Percentiles rank a stretch among this genome's conserved stretches.
Evolutionary conservation across 1,140 invertebrate species (phyloP).

Genomic region (Drosophila prosaltans): DNA sequence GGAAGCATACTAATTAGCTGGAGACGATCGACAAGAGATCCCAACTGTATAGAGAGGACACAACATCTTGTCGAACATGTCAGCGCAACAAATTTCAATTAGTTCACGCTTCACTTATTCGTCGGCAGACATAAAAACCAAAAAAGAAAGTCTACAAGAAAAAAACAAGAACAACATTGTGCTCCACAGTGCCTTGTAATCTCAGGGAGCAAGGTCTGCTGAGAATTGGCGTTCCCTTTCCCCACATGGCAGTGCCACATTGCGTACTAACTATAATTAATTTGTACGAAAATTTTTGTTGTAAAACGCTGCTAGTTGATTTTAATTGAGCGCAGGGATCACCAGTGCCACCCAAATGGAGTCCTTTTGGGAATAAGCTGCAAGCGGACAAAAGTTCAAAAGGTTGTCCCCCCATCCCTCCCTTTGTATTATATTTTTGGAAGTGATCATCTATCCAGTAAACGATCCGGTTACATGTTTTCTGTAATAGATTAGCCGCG

Average conservation of each 20-base stretch:
- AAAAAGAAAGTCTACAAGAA: neutral
- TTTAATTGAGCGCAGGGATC: conserved; percentile 67
- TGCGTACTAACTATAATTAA: conserved; percentile 59
- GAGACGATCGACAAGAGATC: conserved; percentile 66
- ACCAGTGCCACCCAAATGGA: conserved; percentile 52
- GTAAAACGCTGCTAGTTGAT: conserved; percentile 59
- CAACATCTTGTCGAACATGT: conserved; percentile 68
- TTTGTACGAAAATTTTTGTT: conserved; percentile 58
- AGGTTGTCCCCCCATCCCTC: conserved; percentile 36
- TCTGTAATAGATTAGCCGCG: conserved; percentile 77
- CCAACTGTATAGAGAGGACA: conserved; percentile 36
- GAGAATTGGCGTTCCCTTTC: conserved; percentile 22
- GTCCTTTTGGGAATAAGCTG: conserved; percentile 68
- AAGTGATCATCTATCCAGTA: neutral
- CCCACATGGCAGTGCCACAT: conserved; percentile 16
- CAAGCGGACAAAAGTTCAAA: conserved; percentile 26
- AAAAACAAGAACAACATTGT: conserved; percentile 4
- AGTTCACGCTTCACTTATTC: conserved; percentile 81
- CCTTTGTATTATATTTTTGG: conserved; percentile 48
- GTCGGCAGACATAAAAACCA: conserved; percentile 70
- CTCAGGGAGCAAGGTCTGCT: conserved; percentile 13
- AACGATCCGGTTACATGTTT: conserved; percentile 73
- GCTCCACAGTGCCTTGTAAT: conserved; percentile 35
- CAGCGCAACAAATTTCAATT: conserved; percentile 82
- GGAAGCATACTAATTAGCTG: conserved; percentile 69